Base-by-base conservation (phyloP, 2,797 vertebrate species). In the Pangasius larnaudii region DNA sequence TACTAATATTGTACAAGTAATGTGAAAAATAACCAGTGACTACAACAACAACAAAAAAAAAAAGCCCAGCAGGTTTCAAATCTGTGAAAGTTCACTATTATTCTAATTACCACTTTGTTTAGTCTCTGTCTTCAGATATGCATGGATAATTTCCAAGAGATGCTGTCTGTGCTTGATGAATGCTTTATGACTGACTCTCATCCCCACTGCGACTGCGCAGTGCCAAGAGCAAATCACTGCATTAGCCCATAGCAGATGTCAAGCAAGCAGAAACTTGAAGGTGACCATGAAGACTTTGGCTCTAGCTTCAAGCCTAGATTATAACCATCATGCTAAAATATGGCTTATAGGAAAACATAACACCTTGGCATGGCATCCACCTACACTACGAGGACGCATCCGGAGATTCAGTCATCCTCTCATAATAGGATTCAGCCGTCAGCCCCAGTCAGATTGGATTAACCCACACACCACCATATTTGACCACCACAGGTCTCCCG, bases 21-120 rank as follows among this genome's bases (percentile, higher is more conserved):
- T 84, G 86, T 91, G 89, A 91, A 91, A 90, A 89, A 91, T 88
- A 72, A 56, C 84, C 81, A 63, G 75, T 86, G 87, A 89, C 78
- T 86, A 53, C 18, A 30, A 53, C 0, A 33, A 24, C 16, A 78
- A 30, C 30, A 36, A 49, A 74, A 84, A 36, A 49, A 65, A 84
- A 39, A 77, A 85, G 80, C 51, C 27, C 53, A 72, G 83, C 53
- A 78, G 74, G 69, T 82, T 88, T 82, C 14, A 86, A 88, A 81
- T 61, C 85, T 53, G 19, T 51, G 67, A 85, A 90, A 91, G 63
- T 85, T 84, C 61, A 89, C 84, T 88, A 90, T 91, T 90, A 92
- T 86, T 87, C 65, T 89, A 88, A 91, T 91, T 91, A 87, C 49
- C 85, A 84, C 87, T 91, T 89, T 91, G 85, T 89, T 89, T 91